Evolutionary conservation across 2,113 vertebrate species (phyloP), one percentile per base, ranked within the genome.

Genomic region (Conger conger): DNA sequence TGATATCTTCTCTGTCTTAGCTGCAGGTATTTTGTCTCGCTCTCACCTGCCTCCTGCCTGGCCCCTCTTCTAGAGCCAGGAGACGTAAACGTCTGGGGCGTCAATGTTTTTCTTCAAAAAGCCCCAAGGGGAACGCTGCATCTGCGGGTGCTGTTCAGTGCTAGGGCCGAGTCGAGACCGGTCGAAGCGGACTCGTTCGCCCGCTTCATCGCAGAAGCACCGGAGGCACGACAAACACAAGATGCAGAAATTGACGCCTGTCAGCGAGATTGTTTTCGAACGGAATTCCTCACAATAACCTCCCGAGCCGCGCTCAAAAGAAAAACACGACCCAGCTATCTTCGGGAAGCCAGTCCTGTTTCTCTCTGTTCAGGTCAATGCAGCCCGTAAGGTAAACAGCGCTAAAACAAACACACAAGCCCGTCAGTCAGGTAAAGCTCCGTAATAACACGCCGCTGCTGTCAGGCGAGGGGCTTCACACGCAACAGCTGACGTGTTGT

Each of bases 11-110:
- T 53, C 33, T 37, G 60, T 30, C 27, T 11, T 54, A 73, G 57
- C 45, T 85, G 54, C 16, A 30, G 80, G 84, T 81, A 82, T 82
- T 73, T 30, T 23, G 80, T 81, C 84, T 68, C 40, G 54, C 37
- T 33, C 68, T 73, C 68, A 37, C 35, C 57, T 85, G 84, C 33
- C 17, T 8, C 60, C 30, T 80, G 57, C 20, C 40, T 42, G 27
- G 23, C 35, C 27, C 9, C 68, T 73, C 27, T 37, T 37, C 33
- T n/a, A 54, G 57, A 30, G 84, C 57, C 20, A 18, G 38, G 79
- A 82, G 50, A 60, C n/a, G 11, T 30, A 15, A 37, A 63, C 15
- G 63, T 38, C 79, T 81, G 60, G 16, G 35, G 9, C 2, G 20
- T 78, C 37, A 50, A 79, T 36, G 82, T 54, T 37, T 60, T 7